Evolutionary conservation across 2,797 vertebrate genomes (phyloP), one percentile per base, ranked within the genome.

Genomic region (Lycodopsis pacificus): DNA sequence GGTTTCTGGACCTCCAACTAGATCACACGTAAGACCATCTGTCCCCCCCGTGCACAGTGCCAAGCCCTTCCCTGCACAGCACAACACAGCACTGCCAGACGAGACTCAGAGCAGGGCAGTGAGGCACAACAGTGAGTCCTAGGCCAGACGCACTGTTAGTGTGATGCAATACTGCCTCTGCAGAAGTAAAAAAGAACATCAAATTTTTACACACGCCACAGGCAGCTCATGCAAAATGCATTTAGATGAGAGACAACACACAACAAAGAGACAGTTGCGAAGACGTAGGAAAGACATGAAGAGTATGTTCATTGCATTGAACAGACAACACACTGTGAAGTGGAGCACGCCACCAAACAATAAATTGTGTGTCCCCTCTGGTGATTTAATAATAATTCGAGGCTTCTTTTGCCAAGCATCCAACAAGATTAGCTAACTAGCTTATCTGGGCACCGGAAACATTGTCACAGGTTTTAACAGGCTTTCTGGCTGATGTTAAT

Each of bases 21-120:
- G 83, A 91, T 92, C 91, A 88, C 89, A 92, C 74, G 76, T 82
- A 87, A 81, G 80, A 85, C 92, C 91, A 93, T 93, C 93, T 93
- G 93, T 83, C 82, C 75, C 88, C 65, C 4, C 54, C 22, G 19
- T 54, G 78, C 82, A 65, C 64, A 51, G 84, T 85, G 90, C 91
- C 92, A 92, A 89, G 86, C 83, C 77, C 76, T 57, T 71, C 80
- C 83, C 75, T 62, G 75, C 79, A 75, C 82, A 68, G 80, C 71
- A 65, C 68, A 77, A 80, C 83, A 78, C 48, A 48, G 59, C 80
- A 19, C 71, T 42, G 87, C 83, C 88, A 89, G 91, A 87, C 67
- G 56, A 82, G 86, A 77, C 83, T 88, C 84, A 17, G 81, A 84
- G 75, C 27, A 7, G 54, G 67, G 71, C 86, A 72, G 76, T 3